Conservation (phyloP, 2,113 vertebrate genomes). For the Pholis gunnellus region DNA sequence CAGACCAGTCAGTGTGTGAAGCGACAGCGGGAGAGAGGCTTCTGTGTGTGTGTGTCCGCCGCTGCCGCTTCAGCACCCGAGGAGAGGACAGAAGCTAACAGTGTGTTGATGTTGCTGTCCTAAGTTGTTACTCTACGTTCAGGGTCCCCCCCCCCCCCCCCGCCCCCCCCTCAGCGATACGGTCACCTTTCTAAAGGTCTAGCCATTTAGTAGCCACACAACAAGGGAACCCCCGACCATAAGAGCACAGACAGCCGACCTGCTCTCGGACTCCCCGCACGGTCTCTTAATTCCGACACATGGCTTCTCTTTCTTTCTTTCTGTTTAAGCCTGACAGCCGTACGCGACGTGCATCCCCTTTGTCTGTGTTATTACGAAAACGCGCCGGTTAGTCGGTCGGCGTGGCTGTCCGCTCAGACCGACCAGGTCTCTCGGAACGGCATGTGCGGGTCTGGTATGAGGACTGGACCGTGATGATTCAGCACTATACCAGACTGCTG, state of each 20-base stretch:
- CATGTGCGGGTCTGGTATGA: slow-evolving; percentile 22
- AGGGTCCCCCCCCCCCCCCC: not conserved
- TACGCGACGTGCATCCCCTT: slow-evolving; percentile 50
- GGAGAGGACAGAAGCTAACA: slow-evolving; percentile 30
- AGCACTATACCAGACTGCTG: slow-evolving; percentile 72
- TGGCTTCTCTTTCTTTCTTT: slow-evolving; percentile 42
- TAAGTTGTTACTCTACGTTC: slow-evolving; percentile 6
- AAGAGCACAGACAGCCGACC: slow-evolving; percentile 6
- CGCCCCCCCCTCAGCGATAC: not conserved
- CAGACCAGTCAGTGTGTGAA: slow-evolving; percentile 17
- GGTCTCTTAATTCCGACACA: slow-evolving; percentile 74
- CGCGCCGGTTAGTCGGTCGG: slow-evolving; percentile 26
- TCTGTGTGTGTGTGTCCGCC: slow-evolving; percentile 24
- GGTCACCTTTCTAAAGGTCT: not conserved
- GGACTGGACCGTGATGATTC: slow-evolving; percentile 80
- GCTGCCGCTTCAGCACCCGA: slow-evolving; percentile 64
- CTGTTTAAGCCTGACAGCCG: slow-evolving; percentile 59
- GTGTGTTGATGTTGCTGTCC: slow-evolving; percentile 9
- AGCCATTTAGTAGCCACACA: not conserved
- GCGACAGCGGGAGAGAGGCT: slow-evolving; percentile 17
- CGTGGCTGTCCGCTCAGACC: slow-evolving; percentile 31
- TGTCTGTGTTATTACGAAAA: slow-evolving; percentile 68
- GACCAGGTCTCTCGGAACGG: slow-evolving; percentile 44
- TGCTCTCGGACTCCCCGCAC: slow-evolving; percentile 21
- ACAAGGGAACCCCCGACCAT: slow-evolving; percentile 58